These are phyloP conservation scores for Hecatera dysodea DNA, from an alignment of 2,888 invertebrate genomes.

Conservation along the genomic window DNA sequence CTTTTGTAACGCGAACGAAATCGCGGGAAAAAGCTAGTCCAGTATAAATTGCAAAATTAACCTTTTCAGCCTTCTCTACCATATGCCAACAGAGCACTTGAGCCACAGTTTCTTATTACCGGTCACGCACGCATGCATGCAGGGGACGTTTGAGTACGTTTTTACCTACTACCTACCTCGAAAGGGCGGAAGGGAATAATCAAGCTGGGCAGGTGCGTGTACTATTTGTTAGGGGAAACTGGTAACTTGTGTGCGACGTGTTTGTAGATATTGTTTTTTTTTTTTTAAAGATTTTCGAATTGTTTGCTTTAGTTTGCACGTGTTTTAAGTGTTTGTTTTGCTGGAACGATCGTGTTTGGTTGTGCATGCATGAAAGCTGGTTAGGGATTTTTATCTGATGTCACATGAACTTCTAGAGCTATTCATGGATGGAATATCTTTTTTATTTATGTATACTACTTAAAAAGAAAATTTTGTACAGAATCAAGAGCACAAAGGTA, in stretches of 20 bases:
- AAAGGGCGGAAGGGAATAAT: constrained; percentile 77
- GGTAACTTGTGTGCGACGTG: constrained; percentile 39
- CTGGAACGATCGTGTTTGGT: not conserved
- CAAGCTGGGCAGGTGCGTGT: constrained; percentile 73
- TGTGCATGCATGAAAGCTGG: not conserved
- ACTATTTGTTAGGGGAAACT: constrained; percentile 56
- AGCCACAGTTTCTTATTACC: constrained; percentile 63
- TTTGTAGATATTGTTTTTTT: constrained; percentile 27
- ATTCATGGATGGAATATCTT: not conserved
- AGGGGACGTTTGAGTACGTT: constrained; percentile 65
- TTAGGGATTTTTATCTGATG: not conserved
- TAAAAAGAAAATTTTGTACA: too few relatives aligned
- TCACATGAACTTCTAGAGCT: not conserved
- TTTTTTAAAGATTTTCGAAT: constrained; percentile 19
- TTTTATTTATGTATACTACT: too few relatives aligned
- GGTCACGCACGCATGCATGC: constrained; percentile 71
- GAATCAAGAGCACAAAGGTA: too few relatives aligned
- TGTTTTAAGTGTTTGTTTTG: not conserved
- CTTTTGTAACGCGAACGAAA: too few relatives aligned
- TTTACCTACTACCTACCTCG: constrained; percentile 53
- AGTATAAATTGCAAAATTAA: not conserved
- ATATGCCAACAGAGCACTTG: constrained; percentile 29
- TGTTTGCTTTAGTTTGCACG: constrained; percentile 8
- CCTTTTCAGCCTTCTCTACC: constrained; percentile 18
- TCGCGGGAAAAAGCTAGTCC: not conserved